A percentile compares a stretch with the other conserved stretches of the same genome.
Evolutionary conservation across 2,797 vertebrate genomes (phyloP).

Genomic region (Halcyon leucocephala): DNA sequence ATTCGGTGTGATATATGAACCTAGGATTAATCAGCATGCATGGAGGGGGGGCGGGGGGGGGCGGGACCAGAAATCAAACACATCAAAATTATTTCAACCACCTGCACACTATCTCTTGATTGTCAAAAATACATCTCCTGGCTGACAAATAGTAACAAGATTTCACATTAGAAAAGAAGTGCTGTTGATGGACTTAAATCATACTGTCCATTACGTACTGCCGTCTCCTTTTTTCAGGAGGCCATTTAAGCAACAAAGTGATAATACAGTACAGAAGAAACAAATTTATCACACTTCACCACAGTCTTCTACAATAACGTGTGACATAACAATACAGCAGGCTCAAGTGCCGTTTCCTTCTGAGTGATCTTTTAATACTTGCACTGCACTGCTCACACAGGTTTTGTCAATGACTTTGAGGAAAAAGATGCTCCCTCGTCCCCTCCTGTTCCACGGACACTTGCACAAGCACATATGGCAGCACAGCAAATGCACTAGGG

Average conservation of each 20-base stretch:
- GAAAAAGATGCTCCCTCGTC: not conserved
- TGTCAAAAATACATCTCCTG: not conserved
- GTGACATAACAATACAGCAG: not conserved
- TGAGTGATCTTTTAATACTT: not conserved
- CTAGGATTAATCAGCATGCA: conserved; percentile 24
- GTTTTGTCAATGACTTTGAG: conserved; percentile 22
- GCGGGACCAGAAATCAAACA: not conserved
- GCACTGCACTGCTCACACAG: not conserved
- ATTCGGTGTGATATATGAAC: not conserved
- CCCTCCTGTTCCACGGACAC: not conserved
- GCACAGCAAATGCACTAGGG: not conserved
- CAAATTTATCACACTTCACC: conserved; percentile 40
- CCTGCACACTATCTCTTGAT: not conserved
- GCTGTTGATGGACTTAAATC: not conserved
- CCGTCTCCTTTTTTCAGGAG: not conserved
- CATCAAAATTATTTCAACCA: conserved; percentile 30
- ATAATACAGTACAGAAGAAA: not conserved
- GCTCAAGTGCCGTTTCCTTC: not conserved
- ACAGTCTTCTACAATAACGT: not conserved
- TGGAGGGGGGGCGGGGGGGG: not conserved
- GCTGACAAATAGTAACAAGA: conserved; percentile 10
- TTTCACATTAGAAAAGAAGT: not conserved
- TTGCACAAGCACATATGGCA: not conserved
- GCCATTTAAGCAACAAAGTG: conserved; percentile 15
- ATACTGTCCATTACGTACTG: not conserved